Conservation (phyloP, 2,797 vertebrate species). For the Parauchenoglanis ngamensis region DNA sequence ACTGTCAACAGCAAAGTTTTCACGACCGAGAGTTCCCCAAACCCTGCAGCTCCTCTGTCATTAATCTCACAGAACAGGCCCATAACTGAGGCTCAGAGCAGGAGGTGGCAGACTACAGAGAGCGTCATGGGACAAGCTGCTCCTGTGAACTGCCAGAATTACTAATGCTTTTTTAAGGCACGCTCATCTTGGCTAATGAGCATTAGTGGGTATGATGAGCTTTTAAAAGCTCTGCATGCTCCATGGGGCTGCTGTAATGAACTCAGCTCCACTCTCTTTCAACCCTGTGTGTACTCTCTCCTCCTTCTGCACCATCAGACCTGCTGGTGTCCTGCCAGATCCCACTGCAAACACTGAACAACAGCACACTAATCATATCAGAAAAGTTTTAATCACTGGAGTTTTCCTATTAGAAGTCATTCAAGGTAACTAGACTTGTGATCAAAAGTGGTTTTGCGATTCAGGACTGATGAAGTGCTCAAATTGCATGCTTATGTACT, state of each 20-base stretch:
- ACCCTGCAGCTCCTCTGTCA: constrained; percentile 29
- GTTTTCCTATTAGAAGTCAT: constrained; percentile 6
- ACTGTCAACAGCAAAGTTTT: constrained; percentile 38
- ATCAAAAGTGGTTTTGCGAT: neutral
- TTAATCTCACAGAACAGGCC: constrained; percentile 37
- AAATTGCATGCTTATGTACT: neutral
- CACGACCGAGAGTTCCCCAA: constrained; percentile 35
- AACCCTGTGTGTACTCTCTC: constrained; percentile 12
- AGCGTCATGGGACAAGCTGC: constrained; percentile 27
- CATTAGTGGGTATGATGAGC: constrained; percentile 41
- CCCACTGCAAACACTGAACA: constrained; percentile 16
- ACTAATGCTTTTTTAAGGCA: constrained; percentile 39
- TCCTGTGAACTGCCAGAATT: constrained; percentile 29
- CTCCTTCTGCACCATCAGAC: constrained; percentile 16
- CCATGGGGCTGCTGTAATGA: constrained; percentile 22
- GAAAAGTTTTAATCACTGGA: constrained; percentile 23
- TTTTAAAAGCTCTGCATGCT: constrained; percentile 45
- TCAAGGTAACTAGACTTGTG: neutral
- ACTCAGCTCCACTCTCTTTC: constrained; percentile 10
- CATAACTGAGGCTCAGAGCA: constrained; percentile 29
- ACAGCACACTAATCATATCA: constrained; percentile 23
- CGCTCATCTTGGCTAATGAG: constrained; percentile 42
- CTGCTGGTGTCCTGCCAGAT: constrained; percentile 20
- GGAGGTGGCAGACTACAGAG: constrained; percentile 34
- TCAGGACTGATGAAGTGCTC: neutral